Conservation (phyloP, 2,888 invertebrate genomes). For the Agrotis puta region DNA sequence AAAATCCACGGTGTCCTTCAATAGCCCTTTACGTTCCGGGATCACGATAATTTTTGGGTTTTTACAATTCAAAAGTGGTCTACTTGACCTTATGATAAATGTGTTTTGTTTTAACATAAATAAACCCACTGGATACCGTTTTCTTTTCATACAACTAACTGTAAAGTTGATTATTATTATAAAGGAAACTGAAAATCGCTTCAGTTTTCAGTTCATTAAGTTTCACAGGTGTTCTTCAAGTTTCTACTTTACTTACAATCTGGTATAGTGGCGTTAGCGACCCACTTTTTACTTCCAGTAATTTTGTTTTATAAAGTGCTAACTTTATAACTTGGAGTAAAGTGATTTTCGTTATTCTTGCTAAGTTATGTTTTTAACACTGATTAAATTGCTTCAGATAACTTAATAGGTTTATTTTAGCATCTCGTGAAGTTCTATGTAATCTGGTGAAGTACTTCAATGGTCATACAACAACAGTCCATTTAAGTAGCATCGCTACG, state of each 20-base stretch:
- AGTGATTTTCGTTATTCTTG: conserved; percentile 19
- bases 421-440: too few relatives aligned
- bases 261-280: conserved; percentile 45
- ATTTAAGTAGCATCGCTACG: too few relatives aligned
- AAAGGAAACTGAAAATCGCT: conserved; percentile 52
- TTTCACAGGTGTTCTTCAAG: conserved; percentile 53
- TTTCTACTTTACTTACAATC: conserved; percentile 53
- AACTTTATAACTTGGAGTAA: conserved; percentile 29
- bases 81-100: too few relatives aligned
- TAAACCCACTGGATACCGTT: too few relatives aligned
- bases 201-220: conserved; percentile 50
- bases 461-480: too few relatives aligned
- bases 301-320: conserved; percentile 45
- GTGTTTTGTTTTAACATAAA: too few relatives aligned
- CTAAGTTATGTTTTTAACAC: conserved; percentile 17
- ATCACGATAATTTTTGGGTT: too few relatives aligned
- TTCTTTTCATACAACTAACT: not conserved
- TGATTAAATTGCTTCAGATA: conserved; percentile 16
- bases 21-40: too few relatives aligned
- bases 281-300: conserved; percentile 40
- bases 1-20: too few relatives aligned
- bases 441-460: too few relatives aligned
- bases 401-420: not conserved
- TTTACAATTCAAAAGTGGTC: too few relatives aligned
- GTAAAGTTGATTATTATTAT: conserved; percentile 27